A percentile compares a stretch with the other conserved stretches of the same genome.
Evolutionary conservation across 2,113 vertebrate genomes (phyloP).

Genomic region (Dryoscopus gambensis): DNA sequence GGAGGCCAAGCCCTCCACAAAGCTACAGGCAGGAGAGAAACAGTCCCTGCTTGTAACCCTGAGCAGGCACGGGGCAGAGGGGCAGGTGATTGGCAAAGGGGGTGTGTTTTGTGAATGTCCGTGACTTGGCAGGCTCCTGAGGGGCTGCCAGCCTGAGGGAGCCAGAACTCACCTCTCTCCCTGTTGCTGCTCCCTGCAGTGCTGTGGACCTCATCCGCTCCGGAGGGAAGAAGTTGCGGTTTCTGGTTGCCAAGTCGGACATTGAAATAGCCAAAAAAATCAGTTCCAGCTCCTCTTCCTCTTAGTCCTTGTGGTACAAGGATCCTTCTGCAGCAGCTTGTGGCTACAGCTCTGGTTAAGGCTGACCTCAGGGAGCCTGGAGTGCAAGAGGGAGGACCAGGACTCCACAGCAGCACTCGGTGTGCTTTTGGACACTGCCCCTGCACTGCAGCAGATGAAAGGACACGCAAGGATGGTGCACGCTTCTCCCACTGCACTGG

Average conservation of each 20-base stretch:
- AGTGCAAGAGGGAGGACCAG: not conserved
- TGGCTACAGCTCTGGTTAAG: not conserved
- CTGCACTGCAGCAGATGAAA: not conserved
- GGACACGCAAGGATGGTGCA: not conserved
- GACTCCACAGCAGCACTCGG: not conserved
- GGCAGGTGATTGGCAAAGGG: not conserved
- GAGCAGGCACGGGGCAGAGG: not conserved
- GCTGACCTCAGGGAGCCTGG: not conserved
- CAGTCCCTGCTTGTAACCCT: not conserved
- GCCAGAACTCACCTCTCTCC: not conserved
- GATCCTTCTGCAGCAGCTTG: not conserved
- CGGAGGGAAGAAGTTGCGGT: slow-evolving; percentile 85
- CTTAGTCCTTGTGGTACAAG: not conserved
- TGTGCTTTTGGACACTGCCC: not conserved
- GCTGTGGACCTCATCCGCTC: slow-evolving; percentile 92
- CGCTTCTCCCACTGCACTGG: not conserved
- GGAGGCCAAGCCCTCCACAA: not conserved
- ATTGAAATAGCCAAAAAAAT: slow-evolving; percentile 88
- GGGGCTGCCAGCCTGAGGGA: not conserved
- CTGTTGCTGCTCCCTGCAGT: slow-evolving; percentile 60
- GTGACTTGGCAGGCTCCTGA: not conserved
- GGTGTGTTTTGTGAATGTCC: not conserved
- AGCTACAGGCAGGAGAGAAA: not conserved
- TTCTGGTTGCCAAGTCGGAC: slow-evolving; percentile 92
- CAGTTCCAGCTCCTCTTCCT: slow-evolving; percentile 77